phyloP scores from a whole-genome alignment of 1,140 invertebrate genomes.

The Cheumatopsyche charites region DNA sequence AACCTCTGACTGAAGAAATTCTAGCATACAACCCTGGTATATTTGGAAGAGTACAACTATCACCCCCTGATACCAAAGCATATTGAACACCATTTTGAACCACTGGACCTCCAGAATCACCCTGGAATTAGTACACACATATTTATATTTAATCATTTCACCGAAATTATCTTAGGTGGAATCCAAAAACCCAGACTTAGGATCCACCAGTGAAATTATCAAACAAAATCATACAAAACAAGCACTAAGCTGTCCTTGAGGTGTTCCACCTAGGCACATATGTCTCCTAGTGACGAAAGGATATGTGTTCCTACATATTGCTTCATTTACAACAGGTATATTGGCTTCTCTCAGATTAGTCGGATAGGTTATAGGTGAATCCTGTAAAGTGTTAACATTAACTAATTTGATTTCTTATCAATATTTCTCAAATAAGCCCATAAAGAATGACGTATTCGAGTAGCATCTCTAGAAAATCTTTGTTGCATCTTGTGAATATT shows the following conservation, averaged over 20 bases:
- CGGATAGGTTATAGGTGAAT: not conserved
- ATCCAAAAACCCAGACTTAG: not conserved
- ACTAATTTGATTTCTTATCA: not conserved
- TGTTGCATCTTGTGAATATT: too few relatives aligned
- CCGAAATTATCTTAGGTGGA: not conserved
- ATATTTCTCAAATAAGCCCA: not conserved
- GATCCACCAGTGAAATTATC: not conserved
- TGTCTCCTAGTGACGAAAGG: constrained; percentile 40
- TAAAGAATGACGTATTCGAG: too few relatives aligned
- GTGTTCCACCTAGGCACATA: constrained; percentile 43
- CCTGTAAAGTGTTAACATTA: not conserved
- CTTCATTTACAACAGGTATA: constrained; percentile 39
- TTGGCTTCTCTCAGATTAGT: constrained; percentile 37
- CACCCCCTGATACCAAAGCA: constrained; percentile 35
- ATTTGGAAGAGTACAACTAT: constrained; percentile 34
- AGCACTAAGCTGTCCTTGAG: constrained; percentile 39
- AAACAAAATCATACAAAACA: constrained; percentile 42
- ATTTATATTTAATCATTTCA: not conserved
- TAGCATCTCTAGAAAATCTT: too few relatives aligned
- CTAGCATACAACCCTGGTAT: constrained; percentile 43
- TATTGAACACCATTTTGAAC: constrained; percentile 41
- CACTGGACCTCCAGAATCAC: constrained; percentile 43
- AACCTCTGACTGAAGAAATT: constrained; percentile 28
- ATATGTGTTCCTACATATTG: constrained; percentile 28
- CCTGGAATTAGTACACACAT: constrained; percentile 24